Base-by-base conservation (phyloP, 2,113 vertebrate species). In the Callochromis pleurospilus region DNA sequence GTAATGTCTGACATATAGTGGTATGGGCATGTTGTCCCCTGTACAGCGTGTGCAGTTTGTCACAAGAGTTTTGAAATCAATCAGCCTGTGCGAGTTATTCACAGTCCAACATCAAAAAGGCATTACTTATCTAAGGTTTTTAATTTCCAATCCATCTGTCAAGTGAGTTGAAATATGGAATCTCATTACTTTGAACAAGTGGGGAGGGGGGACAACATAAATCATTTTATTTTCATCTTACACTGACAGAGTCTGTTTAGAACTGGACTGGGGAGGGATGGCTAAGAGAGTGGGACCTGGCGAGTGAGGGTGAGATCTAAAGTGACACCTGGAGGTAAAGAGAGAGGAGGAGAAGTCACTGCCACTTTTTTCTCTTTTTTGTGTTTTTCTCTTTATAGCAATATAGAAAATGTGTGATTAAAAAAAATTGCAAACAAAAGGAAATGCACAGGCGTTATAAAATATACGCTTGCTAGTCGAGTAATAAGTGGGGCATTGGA, bases 141-240 rank as follows among this genome's bases (percentile, higher is more conserved):
- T 96, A 96, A 96, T 96, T 96, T 96, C 90, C 92, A 96, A 96
- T 97, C 93, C 95, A 95, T 96, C 96, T 96, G 95, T 96, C 96
- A 95, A 92, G 90, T 81, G 49, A 82, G 86, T 84, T 95, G 95
- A 97, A 96, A 96, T 96, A 95, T 95, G 93, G 94, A 96, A 96
- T 97, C 95, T 96, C 94, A 96, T 96, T 96, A 96, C 94, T 96
- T 95, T 96, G 94, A 97, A 96, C 95, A 96, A 96, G 95, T 95
- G 90, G 92, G 94, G 93, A 93, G 94, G 91, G 94, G 94, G 93
- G 91, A 92, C 93, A 94, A 95, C 95, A 96, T 96, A 95, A 96
- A 96, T 97, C 96, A 96, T 96, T 90, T 95, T 93, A 92, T 95
- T 95, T 95, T 94, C 92, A 93, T 94, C 91, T 92, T 89, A 88